Evolutionary conservation across 2,888 invertebrate genomes (phyloP).

Genomic region (Drosophila fungiperda): DNA sequence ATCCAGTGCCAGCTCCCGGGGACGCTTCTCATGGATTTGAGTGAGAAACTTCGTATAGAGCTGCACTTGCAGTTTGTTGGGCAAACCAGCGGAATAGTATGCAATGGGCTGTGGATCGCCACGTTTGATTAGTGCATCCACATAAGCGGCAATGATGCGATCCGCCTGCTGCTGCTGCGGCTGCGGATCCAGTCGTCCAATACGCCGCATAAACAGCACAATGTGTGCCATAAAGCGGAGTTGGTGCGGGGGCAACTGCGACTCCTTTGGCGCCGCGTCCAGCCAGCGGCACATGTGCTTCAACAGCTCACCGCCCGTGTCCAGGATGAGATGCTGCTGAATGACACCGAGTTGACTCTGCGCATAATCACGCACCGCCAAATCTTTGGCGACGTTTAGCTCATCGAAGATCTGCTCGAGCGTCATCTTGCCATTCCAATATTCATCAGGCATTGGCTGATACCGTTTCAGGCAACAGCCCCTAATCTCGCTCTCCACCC

Average conservation of each 20-base stretch:
- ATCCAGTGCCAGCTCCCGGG: constrained; percentile 88
- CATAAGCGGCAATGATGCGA: constrained; percentile 91
- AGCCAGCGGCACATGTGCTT: constrained; percentile 90
- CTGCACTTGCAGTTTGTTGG: constrained; percentile 87
- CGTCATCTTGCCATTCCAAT: constrained; percentile 90
- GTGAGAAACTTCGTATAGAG: constrained; percentile 91
- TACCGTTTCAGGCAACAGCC: constrained; percentile 87
- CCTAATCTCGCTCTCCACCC: constrained; percentile 92
- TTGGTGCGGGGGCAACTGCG: constrained; percentile 85
- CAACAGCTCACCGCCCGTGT: constrained; percentile 91
- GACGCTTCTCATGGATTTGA: constrained; percentile 87
- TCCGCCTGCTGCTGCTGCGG: constrained; percentile 90
- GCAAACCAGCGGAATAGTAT: constrained; percentile 93
- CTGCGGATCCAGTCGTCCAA: constrained; percentile 90
- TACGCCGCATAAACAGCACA: constrained; percentile 91
- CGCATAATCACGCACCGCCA: constrained; percentile 86
- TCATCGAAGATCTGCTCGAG: constrained; percentile 89
- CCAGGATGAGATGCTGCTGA: constrained; percentile 94
- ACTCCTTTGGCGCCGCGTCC: constrained; percentile 65
- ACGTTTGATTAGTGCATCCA: constrained; percentile 89
- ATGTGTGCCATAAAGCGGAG: constrained; percentile 93
- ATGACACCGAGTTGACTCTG: constrained; percentile 90
- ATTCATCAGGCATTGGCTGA: constrained; percentile 88
- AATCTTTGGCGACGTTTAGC: constrained; percentile 88
- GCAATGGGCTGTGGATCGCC: constrained; percentile 92